Percentiles rank a stretch among this genome's conserved stretches.
phyloP scores from a whole-genome alignment of 2,888 invertebrate genomes.

The Noctua janthina region DNA sequence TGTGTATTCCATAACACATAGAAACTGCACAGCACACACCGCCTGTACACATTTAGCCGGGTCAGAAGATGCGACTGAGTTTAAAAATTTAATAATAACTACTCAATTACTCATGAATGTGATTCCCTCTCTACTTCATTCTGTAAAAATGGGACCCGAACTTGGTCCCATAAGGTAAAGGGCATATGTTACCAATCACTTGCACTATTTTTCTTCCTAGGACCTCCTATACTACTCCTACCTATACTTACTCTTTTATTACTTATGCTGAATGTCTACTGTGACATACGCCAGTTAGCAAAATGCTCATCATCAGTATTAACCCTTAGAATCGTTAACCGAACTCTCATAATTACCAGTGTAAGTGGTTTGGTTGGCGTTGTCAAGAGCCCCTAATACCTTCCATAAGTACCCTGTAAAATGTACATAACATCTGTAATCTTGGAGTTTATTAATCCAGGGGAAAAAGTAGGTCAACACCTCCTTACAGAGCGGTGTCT shows the following conservation, averaged over 20 bases:
- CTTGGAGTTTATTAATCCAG: slow-evolving; percentile 10
- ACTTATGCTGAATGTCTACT: background rate
- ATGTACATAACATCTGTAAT: slow-evolving; percentile 6
- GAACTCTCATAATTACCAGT: background rate
- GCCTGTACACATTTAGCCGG: too few relatives aligned
- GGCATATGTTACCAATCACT: background rate
- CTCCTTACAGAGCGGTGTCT: background rate
- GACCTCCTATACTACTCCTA: too few relatives aligned
- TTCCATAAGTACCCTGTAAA: slow-evolving; percentile 2
- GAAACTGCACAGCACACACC: too few relatives aligned
- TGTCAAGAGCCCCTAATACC: background rate
- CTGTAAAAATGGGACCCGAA: background rate
- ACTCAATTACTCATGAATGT: too few relatives aligned
- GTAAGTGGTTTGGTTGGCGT: background rate
- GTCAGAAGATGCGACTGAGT: too few relatives aligned
- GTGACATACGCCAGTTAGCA: background rate
- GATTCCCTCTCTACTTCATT: too few relatives aligned
- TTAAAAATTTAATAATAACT: too few relatives aligned
- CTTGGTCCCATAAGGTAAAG: background rate
- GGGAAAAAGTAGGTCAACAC: slow-evolving; percentile 22
- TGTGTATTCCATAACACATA: too few relatives aligned
- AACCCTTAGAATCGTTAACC: slow-evolving; percentile 11
- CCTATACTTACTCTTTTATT: background rate
- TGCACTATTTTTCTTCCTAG: background rate
- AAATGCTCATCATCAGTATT: background rate